These are phyloP conservation scores for Mamestra configurata DNA, from an alignment of 1,140 invertebrate genomes.

Conservation along the genomic window DNA sequence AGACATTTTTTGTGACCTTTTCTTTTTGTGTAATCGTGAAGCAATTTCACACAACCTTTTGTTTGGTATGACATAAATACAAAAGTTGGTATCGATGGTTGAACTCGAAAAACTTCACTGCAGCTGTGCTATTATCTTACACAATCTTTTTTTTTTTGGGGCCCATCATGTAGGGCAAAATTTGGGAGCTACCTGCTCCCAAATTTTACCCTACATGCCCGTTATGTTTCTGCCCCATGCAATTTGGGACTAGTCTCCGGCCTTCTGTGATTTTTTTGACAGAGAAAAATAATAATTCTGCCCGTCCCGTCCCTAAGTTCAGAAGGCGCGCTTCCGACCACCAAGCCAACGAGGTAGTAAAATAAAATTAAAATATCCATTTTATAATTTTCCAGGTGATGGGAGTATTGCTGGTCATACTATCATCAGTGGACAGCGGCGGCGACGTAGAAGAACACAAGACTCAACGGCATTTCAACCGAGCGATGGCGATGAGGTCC, in stretches of 20 bases:
- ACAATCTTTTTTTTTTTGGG: no score
- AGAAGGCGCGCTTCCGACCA: no score
- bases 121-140: no score
- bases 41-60: neutral
- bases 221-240: no score
- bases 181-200: no score
- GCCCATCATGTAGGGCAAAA: no score
- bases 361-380: neutral
- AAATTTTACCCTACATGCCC: no score
- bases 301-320: no score
- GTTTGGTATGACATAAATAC: neutral
- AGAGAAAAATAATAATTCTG: no score
- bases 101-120: no score
- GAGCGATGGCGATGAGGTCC: slow-evolving; percentile 95
- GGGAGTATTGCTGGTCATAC: slow-evolving; percentile 93
- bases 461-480: slow-evolving; percentile 93
- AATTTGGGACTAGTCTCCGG: no score
- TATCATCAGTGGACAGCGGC: slow-evolving; percentile 91
- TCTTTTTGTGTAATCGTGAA: neutral
- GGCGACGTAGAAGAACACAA: slow-evolving; percentile 90
- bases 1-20: neutral
- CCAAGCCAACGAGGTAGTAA: neutral
- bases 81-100: neutral
- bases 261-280: no score
- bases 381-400: slow-evolving; percentile 88